Evolutionary conservation across 2,888 invertebrate genomes (phyloP).

Genomic region (Dusona sp.): DNA sequence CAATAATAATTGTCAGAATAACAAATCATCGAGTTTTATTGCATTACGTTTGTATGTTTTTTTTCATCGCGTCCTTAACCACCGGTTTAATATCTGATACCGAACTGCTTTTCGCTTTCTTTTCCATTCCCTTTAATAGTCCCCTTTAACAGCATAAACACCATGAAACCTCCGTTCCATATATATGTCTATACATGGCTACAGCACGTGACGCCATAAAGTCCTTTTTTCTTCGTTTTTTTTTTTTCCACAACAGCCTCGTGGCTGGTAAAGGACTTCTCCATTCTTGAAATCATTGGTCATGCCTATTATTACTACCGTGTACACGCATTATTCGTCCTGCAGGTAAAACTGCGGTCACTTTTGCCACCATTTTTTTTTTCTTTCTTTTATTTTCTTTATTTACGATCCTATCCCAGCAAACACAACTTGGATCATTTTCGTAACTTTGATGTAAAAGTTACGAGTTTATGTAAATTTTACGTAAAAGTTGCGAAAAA

Average conservation of each 20-base stretch:
- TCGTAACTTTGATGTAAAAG: too few species aligned
- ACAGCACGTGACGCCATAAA: constrained; percentile 64
- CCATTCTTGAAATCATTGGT: constrained; percentile 31
- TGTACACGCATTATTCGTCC: constrained; percentile 11
- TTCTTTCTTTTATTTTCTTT: too few species aligned
- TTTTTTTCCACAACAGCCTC: constrained; percentile 18
- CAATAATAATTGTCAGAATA: too few species aligned
- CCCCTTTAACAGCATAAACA: constrained; percentile 64
- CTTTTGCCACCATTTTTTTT: constrained; percentile 21
- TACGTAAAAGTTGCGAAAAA: too few species aligned
- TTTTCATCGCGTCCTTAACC: not conserved
- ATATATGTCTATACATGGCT: constrained; percentile 33
- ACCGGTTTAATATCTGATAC: constrained; percentile 33
- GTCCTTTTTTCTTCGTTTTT: constrained; percentile 35
- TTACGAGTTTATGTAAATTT: too few species aligned
- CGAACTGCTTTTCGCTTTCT: constrained; percentile 44
- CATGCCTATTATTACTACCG: constrained; percentile 48
- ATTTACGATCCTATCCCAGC: not conserved
- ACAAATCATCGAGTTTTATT: not conserved
- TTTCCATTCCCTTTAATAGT: constrained; percentile 68
- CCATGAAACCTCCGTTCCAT: constrained; percentile 51
- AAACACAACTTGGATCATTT: not conserved
- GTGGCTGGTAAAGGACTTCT: constrained; percentile 28
- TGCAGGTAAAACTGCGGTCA: constrained; percentile 46
- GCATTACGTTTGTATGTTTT: not conserved